phyloP scores from a whole-genome alignment of 2,113 vertebrate species.

The Struthidea cinerea region DNA sequence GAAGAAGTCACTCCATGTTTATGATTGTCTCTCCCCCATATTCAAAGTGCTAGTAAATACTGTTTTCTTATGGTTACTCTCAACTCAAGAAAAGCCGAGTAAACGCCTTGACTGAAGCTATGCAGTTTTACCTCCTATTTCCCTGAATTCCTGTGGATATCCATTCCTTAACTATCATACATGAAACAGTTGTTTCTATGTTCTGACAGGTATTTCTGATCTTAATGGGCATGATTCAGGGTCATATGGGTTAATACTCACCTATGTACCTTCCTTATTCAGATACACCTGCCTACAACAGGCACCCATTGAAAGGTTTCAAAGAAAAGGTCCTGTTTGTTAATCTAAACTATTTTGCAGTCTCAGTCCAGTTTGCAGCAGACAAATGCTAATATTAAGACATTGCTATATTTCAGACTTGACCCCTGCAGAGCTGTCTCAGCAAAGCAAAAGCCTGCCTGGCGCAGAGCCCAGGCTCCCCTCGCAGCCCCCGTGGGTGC shows the following conservation, averaged over 20 bases:
- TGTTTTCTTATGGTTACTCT: background rate
- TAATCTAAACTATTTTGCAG: background rate
- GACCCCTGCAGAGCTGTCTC: background rate
- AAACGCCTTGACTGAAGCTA: background rate
- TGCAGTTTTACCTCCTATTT: background rate
- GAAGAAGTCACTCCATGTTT: background rate
- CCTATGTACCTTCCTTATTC: background rate
- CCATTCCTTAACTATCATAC: background rate
- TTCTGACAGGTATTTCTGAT: background rate
- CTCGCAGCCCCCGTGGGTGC: background rate
- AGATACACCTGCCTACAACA: background rate
- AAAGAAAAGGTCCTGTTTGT: background rate
- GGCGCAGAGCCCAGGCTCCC: rapidly evolving
- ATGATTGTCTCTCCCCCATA: background rate
- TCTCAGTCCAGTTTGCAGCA: background rate
- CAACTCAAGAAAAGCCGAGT: background rate
- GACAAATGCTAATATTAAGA: background rate
- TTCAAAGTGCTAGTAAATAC: background rate
- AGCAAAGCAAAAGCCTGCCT: background rate
- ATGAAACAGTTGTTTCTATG: background rate
- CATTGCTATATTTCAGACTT: background rate
- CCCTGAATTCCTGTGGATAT: background rate
- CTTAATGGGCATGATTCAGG: background rate
- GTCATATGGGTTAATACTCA: background rate
- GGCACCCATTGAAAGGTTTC: background rate